Evolutionary conservation across 1,140 invertebrate species (phyloP).

Genomic region (Diploscapter pachys): DNA sequence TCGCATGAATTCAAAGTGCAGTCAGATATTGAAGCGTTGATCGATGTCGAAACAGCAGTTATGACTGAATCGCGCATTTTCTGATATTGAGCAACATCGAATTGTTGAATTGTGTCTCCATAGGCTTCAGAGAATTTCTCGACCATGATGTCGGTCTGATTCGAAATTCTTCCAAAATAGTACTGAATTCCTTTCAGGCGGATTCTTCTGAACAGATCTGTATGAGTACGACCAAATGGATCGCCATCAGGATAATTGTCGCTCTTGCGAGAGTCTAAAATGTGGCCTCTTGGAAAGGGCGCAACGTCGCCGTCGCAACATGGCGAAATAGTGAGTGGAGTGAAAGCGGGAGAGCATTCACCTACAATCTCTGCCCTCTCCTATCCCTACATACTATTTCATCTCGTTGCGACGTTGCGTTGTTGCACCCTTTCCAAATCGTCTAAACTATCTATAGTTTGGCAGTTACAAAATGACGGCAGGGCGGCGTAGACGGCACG

Average conservation of each 20-base stretch:
- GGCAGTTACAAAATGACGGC: too few relatives aligned
- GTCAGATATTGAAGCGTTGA: not conserved
- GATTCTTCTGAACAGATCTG: constrained; percentile 13
- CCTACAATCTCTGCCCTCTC: too few relatives aligned
- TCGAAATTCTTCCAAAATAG: constrained; percentile 15
- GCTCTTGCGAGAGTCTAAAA: not conserved
- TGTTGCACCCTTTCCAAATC: too few relatives aligned
- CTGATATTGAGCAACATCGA: constrained; percentile 14
- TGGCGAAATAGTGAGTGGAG: too few relatives aligned
- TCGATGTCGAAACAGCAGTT: constrained; percentile 9
- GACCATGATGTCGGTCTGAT: constrained; percentile 19
- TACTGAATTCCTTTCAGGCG: constrained; percentile 16
- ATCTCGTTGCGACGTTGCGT: too few relatives aligned
- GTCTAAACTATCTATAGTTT: too few relatives aligned
- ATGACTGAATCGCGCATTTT: constrained; percentile 18
- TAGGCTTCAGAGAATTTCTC: constrained; percentile 17
- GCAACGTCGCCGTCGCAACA: too few relatives aligned
- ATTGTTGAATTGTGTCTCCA: constrained; percentile 10
- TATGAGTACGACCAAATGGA: constrained; percentile 15
- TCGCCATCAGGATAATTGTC: constrained; percentile 19
- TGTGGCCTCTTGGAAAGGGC: too few relatives aligned
- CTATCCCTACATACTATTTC: too few relatives aligned
- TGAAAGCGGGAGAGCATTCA: too few relatives aligned
- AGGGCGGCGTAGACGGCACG: too few relatives aligned
- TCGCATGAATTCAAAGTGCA: too few relatives aligned